Base-by-base conservation (phyloP, 2,113 vertebrate species). In the Aptenodytes patagonicus region DNA sequence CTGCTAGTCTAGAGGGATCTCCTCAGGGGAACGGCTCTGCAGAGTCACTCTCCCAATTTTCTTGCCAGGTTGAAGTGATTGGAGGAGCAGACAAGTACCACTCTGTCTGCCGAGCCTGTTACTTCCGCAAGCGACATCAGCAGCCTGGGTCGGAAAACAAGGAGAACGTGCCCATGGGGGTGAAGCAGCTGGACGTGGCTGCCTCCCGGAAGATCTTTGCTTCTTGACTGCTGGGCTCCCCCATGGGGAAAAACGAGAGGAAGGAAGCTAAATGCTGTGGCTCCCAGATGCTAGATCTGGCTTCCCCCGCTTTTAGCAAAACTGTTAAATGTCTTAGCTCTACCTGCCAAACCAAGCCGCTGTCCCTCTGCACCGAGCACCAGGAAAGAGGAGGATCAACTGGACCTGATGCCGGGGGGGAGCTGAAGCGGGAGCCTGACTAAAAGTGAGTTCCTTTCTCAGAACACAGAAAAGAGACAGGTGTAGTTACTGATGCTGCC, bases 11-110 rank as follows among this genome's bases (percentile, higher is more conserved):
- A 0, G 69, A 78, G 57, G 34, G 13, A 9, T 54, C 32, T 19
- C 34, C 26, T 38, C 9, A 0, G 11, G 82, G 65, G 5, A 29
- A 7, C 9, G 36, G n/a, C 47, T 81, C 69, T 22, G 38, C 36
- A 29, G 62, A 47, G 66, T 29, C 6, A 28, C 17, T 66, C 62
- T 57, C 42, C 19, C 1, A 0, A 4, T 52, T 21, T 68, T 46
- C 76, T 57, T 65, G 52, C 6, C 91, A 99, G 99, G 99, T 99
- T 13, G 99, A 99, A 89, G 99, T 99, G 95, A 99, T 99, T 1
- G 99, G 99, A 17, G 99, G 99, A 18, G 98, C 99, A 0, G 99
- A 99, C 95, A 99, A 99, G 75, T 99, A 99, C 92, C 99, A 99
- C 49, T 99, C 99, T 0, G 99, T 98, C 81, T 99, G 99, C 90